Base-by-base conservation (phyloP, 2,113 vertebrate genomes). In the Grammomys dolichurus region DNA sequence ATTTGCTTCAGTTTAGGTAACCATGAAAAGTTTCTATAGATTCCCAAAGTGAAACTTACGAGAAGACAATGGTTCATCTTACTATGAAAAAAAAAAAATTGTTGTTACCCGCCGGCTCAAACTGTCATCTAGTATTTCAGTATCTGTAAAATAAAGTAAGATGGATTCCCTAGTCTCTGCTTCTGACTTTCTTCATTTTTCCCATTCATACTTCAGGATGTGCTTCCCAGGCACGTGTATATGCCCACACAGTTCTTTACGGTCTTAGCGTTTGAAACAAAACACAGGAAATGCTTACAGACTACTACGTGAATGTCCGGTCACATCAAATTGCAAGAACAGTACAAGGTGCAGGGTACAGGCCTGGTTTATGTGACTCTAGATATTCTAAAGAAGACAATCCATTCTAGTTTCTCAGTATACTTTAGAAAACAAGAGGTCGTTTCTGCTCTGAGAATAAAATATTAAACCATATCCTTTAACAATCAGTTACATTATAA, bases 1-100 rank as follows among this genome's bases (percentile, higher is more conserved):
- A 65, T 93, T 81, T 86, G 7, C 31, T 95, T 80, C 11, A 63
- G 40, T 87, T 89, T 77, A 56, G 69, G 60, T 76, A 95, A 93
- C 10, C 1, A 17, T 77, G 76, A 33, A 78, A n/a, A 40, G 0
- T 51, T 81, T 76, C 58, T 60, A 76, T 60, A 46, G 87, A 9
- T 76, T 86, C 90, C 89, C 5, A 54, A 84, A 95, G 36, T 67
- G n/a, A 86, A 60, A 4, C 24, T 31, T 6, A 85, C 51, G 40
- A 81, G 2, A n/a, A 67, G 48, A 80, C 9, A 85, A 17, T 89
- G 40, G 90, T 77, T 95, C 81, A 80, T 70, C 24, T 31, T n/a
- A 87, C 17, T 7, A 77, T 1, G 54, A 17, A 16, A 90, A 81
- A 89, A 81, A 89, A 20, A 92, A 77, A 89, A 73, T 82, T 93